Base-by-base conservation (phyloP, 2,797 vertebrate genomes). In the Eutrigla gurnardus region DNA sequence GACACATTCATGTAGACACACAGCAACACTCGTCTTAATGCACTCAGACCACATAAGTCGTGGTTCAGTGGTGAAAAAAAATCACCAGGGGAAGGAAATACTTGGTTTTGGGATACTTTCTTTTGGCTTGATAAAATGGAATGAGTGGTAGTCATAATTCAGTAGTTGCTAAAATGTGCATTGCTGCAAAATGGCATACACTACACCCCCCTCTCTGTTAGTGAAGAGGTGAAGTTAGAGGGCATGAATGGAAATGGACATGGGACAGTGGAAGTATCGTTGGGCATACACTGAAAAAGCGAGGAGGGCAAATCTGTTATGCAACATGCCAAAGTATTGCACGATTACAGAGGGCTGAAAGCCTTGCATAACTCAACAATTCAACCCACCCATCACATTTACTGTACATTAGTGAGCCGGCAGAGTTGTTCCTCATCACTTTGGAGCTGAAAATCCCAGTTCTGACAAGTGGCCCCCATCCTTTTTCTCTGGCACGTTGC, bases 361-460 rank as follows among this genome's bases (percentile, higher is more conserved):
- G 92, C 88, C 82, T 92, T 93, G 88, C 82, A 89, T 92, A 93
- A 93, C 91, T 88, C 89, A 86, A 84, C 88, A 90, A 85, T 89
- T 60, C 91, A 92, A 89, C 91, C 91, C 91, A 92, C 90, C 90
- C 74, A 57, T 85, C 82, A 89, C 84, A 91, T 90, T 88, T 87
- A 86, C 89, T 89, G 89, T 87, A 89, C 92, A 92, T 94, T 91
- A 92, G 85, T 76, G 71, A 86, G 79, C 84, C 81, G 74, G 84
- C 86, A 82, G 71, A 90, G 85, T 89, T 57, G 72, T 88, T 91
- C 86, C 82, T 91, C 87, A 86, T 90, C 93, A 93, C 93, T 93
- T 92, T 82, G 81, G 75, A 88, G 70, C 88, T 88, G 69, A 87
- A 93, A 91, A 89, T 84, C 73, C 85, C 82, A 63, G 85, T 90